A percentile compares a stretch with the other conserved stretches of the same genome.
phyloP scores from a whole-genome alignment of 2,113 vertebrate genomes.

The Pseudorasbora parva region DNA sequence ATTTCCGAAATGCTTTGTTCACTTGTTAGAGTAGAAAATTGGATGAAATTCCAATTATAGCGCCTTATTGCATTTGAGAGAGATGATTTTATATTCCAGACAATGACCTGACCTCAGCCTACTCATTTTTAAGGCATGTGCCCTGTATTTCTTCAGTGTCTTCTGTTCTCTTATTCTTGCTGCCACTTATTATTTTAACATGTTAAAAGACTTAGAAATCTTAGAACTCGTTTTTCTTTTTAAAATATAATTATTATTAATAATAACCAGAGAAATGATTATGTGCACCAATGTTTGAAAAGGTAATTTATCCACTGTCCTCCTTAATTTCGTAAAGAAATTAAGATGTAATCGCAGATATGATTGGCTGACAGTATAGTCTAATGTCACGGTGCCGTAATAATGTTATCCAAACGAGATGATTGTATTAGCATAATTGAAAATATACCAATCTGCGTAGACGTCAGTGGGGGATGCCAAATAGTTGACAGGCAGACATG shows the following conservation, averaged over 20 bases:
- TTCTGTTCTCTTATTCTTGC: not conserved
- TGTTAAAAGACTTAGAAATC: not conserved
- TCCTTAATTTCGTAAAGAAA: slow-evolving; percentile 54
- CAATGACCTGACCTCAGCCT: slow-evolving; percentile 36
- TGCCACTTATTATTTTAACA: not conserved
- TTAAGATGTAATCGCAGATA: slow-evolving; percentile 52
- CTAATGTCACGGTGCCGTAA: slow-evolving; percentile 58
- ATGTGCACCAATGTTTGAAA: slow-evolving; percentile 36
- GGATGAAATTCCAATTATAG: slow-evolving; percentile 38
- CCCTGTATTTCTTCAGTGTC: slow-evolving; percentile 3
- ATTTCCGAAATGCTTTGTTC: slow-evolving; percentile 40
- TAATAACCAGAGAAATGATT: slow-evolving; percentile 40
- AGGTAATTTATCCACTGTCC: slow-evolving; percentile 60
- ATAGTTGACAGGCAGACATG: slow-evolving; percentile 66
- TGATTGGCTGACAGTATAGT: slow-evolving; percentile 51
- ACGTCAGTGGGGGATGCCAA: slow-evolving; percentile 57
- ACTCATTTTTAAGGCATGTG: not conserved
- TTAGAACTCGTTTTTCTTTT: no score
- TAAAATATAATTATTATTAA: slow-evolving; percentile 39
- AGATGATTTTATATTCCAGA: slow-evolving; percentile 21
- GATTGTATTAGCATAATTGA: slow-evolving; percentile 69
- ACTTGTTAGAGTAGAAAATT: slow-evolving; percentile 20
- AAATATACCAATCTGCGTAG: slow-evolving; percentile 58
- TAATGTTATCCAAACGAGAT: slow-evolving; percentile 67
- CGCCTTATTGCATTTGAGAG: slow-evolving; percentile 13